Conservation (phyloP, 92 coral and sea anemone genomes). For the Epizoanthus illoricatus region DNA sequence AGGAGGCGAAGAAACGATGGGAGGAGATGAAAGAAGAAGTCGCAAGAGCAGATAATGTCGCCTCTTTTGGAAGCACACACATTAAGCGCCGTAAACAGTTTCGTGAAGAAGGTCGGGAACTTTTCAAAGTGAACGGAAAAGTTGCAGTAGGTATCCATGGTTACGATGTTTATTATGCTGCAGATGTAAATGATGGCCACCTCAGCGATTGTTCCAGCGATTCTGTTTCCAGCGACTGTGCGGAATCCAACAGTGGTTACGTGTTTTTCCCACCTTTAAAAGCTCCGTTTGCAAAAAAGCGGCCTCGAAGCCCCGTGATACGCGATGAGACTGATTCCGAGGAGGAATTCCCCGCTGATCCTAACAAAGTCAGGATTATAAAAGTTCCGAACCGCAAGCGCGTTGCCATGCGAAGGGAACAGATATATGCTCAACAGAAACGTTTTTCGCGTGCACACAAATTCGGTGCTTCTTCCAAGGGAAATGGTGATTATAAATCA, state of each 20-base stretch:
- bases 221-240: neutral
- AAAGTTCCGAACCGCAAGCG: constrained; percentile 29
- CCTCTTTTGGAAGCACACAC: constrained; percentile 17
- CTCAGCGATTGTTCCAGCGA: neutral
- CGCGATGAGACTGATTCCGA: neutral
- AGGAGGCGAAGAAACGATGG: no score
- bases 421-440: neutral
- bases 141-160: constrained; percentile 14
- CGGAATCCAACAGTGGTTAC: constrained; percentile 18
- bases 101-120: constrained; percentile 24
- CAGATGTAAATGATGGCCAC: neutral
- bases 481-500: neutral
- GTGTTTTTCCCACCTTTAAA: constrained; percentile 38
- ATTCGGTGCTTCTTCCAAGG: neutral
- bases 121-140: constrained; percentile 26
- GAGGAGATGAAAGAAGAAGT: neutral
- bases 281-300: constrained; percentile 30
- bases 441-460: constrained; percentile 21
- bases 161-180: constrained; percentile 15
- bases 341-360: neutral
- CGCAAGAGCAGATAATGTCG: neutral
- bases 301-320: constrained; percentile 28
- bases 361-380: constrained; percentile 1
- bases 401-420: constrained; percentile 29
- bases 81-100: constrained; percentile 8